These are phyloP conservation scores for Chiroxiphia lanceolata DNA, from an alignment of 2,797 vertebrate genomes.

Conservation along the genomic window DNA sequence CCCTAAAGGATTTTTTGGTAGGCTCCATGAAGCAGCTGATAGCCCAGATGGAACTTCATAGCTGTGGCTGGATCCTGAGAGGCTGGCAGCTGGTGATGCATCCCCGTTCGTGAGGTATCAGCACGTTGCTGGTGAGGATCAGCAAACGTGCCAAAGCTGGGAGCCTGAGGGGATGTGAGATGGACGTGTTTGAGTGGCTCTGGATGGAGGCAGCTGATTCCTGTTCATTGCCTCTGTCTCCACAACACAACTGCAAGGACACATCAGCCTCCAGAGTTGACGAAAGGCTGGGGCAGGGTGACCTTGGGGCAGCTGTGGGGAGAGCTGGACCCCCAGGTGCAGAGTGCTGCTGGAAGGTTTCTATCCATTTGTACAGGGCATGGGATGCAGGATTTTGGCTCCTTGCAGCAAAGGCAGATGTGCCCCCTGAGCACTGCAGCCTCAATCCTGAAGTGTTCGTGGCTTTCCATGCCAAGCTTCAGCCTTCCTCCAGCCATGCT, in stretches of 20 bases:
- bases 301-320: not conserved
- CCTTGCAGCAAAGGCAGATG: not conserved
- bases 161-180: not conserved
- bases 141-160: not conserved
- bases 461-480: not conserved
- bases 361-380: rapidly evolving
- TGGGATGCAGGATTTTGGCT: not conserved
- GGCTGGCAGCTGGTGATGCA: conserved; percentile 6
- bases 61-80: conserved; percentile 11
- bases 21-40: not conserved
- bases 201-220: not conserved
- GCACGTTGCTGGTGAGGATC: not conserved
- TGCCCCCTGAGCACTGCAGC: not conserved
- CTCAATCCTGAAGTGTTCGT: not conserved
- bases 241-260: rapidly evolving
- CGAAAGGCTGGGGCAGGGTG: not conserved
- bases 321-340: not conserved
- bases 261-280: not conserved
- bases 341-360: not conserved
- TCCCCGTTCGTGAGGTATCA: not conserved
- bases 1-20: not conserved
- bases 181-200: not conserved
- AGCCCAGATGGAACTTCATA: conserved; percentile 20
- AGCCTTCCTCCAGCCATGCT: not conserved
- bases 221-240: not conserved